phyloP scores from a whole-genome alignment of 35 echinoderm and acorn worm species.

The Diadema setosum region DNA sequence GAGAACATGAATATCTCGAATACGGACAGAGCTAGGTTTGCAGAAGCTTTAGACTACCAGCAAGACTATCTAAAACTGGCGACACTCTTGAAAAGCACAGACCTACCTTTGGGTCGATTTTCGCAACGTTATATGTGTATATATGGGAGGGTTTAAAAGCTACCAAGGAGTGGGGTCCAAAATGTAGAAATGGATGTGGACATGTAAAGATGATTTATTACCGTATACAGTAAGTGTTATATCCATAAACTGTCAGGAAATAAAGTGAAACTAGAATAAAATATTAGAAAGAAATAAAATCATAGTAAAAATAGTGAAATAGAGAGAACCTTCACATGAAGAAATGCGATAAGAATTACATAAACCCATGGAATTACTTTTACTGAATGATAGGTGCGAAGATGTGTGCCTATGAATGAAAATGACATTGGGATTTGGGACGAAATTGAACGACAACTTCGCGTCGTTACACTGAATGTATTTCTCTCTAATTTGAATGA shows the following conservation, averaged over 20 bases:
- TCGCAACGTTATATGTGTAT: not conserved
- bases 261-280: not conserved
- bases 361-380: too few relatives aligned
- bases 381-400: not conserved
- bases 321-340: not conserved
- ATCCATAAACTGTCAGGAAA: not conserved
- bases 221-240: not conserved
- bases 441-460: not conserved
- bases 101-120: too few relatives aligned
- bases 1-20: not conserved
- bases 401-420: not conserved
- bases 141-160: not conserved
- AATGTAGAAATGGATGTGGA: not conserved
- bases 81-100: too few relatives aligned
- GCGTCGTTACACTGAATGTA: too few relatives aligned
- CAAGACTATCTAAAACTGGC: not conserved
- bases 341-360: not conserved
- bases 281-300: not conserved
- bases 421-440: not conserved
- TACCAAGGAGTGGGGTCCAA: not conserved
- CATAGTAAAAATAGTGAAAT: not conserved
- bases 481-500: too few relatives aligned
- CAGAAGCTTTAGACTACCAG: not conserved
- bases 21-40: not conserved
- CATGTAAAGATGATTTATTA: too few relatives aligned